Percentiles rank a stretch among this genome's conserved stretches.
phyloP scores from a whole-genome alignment of 2,113 vertebrate species.

The Saiga tatarica region DNA sequence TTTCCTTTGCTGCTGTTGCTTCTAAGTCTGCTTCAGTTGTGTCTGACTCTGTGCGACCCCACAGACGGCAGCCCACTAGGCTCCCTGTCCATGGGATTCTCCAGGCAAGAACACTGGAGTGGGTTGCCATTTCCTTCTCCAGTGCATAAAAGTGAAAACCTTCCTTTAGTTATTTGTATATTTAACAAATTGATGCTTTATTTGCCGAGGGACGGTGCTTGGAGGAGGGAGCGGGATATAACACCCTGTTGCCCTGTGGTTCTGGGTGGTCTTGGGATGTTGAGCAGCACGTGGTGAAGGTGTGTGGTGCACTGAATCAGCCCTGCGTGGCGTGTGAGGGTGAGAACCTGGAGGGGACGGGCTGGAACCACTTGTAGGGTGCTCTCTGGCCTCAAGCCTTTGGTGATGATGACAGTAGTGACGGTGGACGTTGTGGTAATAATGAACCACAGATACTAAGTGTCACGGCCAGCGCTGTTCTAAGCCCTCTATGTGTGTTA shows the following conservation, averaged over 20 bases:
- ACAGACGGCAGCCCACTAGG: too few relatives aligned
- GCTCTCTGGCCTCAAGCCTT: neutral
- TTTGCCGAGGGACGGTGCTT: neutral
- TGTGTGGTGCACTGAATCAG: rapidly evolving
- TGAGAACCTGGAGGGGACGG: neutral
- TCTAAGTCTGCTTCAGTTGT: too few relatives aligned
- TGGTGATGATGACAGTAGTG: too few relatives aligned
- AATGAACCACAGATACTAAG: neutral
- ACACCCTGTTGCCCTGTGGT: rapidly evolving
- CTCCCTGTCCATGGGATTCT: too few relatives aligned
- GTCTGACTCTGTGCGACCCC: rapidly evolving
- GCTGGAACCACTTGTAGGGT: too few relatives aligned
- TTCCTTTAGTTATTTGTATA: neutral
- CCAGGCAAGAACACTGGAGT: too few relatives aligned
- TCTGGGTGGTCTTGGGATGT: rapidly evolving
- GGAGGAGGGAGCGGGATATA: neutral
- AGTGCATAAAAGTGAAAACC: neutral
- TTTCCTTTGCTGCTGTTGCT: neutral
- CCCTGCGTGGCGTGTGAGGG: neutral
- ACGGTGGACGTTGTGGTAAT: rapidly evolving
- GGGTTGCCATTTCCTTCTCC: too few relatives aligned
- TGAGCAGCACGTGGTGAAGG: neutral
- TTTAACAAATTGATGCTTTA: neutral
- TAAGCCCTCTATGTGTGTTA: neutral
- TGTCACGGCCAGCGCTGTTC: neutral